phyloP scores from a whole-genome alignment of 2,888 invertebrate genomes.

The Drosophila birchii region DNA sequence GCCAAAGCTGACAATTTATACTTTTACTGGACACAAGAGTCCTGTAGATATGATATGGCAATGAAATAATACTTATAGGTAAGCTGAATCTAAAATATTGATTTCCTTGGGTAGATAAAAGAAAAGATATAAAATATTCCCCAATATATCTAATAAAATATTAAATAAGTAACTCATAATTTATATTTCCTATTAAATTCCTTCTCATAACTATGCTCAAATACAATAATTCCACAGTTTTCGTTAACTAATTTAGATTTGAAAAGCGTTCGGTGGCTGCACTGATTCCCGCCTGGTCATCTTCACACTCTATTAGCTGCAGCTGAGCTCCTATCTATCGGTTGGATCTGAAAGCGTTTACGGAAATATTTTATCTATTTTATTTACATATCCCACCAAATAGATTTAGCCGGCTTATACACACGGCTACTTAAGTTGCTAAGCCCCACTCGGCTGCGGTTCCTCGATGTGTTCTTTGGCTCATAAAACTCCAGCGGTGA shows the following conservation, averaged over 20 bases:
- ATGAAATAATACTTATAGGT: background rate
- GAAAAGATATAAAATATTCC: too few relatives aligned
- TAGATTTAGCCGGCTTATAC: slow-evolving; percentile 48
- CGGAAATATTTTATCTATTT: slow-evolving; percentile 76
- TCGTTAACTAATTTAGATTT: background rate
- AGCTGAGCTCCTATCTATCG: slow-evolving; percentile 42
- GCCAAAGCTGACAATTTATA: slow-evolving; percentile 1
- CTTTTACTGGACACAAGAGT: too few relatives aligned
- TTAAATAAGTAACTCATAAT: background rate
- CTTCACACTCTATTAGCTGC: slow-evolving; percentile 80
- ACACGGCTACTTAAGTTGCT: slow-evolving; percentile 62
- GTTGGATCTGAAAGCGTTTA: slow-evolving; percentile 63
- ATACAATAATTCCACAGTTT: background rate
- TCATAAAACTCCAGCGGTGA: slow-evolving; percentile 79
- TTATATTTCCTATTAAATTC: background rate
- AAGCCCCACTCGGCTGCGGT: slow-evolving; percentile 19
- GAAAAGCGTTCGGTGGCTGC: background rate
- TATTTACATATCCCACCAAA: slow-evolving; percentile 60
- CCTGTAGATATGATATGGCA: background rate
- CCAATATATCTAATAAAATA: too few relatives aligned
- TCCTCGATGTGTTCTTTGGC: slow-evolving; percentile 76
- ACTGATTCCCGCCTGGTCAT: slow-evolving; percentile 36
- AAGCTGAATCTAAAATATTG: background rate
- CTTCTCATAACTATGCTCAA: background rate
- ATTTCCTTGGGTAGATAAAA: background rate